phyloP scores from a whole-genome alignment of 2,113 vertebrate species.

The Hippocampus mohnikei region DNA sequence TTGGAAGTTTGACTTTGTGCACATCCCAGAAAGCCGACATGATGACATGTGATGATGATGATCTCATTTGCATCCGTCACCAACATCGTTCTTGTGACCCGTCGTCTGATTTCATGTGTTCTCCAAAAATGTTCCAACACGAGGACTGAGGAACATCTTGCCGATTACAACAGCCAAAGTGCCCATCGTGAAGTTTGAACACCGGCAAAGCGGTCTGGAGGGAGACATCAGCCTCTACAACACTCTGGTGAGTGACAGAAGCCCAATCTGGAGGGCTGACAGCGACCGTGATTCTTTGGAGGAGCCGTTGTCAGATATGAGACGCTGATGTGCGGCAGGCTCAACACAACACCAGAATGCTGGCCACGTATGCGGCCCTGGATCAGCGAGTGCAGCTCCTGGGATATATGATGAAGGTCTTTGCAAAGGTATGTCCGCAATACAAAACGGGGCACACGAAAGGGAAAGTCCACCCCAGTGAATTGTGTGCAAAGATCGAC shows the following conservation, averaged over 20 bases:
- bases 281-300: not conserved
- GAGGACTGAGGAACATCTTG: constrained; percentile 97
- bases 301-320: not conserved
- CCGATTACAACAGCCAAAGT: constrained; percentile 99
- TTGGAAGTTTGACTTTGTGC: not conserved
- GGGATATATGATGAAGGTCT: constrained; percentile 97
- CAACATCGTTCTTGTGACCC: not conserved
- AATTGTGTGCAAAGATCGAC: too few species aligned
- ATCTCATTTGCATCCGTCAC: too few species aligned
- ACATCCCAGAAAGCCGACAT: not conserved
- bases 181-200: constrained; percentile 99
- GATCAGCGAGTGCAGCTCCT: constrained; percentile 92
- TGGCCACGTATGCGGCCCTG: constrained; percentile 92
- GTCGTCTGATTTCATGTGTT: not conserved
- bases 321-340: constrained; percentile 70
- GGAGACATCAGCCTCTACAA: constrained; percentile 98
- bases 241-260: constrained; percentile 81
- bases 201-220: constrained; percentile 89
- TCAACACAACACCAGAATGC: constrained; percentile 96
- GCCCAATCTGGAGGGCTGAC: not conserved
- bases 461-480: too few species aligned
- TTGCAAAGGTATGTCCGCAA: constrained; percentile 81
- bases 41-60: not conserved
- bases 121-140: constrained; percentile 11
- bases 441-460: not conserved